A percentile compares a stretch with the other conserved stretches of the same genome.
Conservation (phyloP, 2,888 invertebrate species). For the Synergus laeviventris region DNA sequence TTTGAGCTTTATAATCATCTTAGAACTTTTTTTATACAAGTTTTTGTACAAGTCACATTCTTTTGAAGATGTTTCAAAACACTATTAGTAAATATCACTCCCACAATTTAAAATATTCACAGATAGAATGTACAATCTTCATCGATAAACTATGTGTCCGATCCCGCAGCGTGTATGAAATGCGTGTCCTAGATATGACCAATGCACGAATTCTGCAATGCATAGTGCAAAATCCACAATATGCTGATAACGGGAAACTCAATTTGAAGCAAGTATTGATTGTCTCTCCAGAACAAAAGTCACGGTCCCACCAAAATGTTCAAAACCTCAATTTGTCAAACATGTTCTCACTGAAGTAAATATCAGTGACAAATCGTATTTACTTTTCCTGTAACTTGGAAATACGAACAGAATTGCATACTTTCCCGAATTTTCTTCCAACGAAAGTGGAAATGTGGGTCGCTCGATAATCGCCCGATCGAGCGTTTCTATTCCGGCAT, state of each 20-base stretch:
- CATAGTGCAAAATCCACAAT: constrained; percentile 20
- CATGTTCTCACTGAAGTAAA: neutral
- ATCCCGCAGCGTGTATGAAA: constrained; percentile 5
- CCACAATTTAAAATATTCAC: neutral
- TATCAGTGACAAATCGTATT: neutral
- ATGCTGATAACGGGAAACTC: constrained; percentile 10
- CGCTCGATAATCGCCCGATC: constrained; percentile 68
- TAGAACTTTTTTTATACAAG: no score
- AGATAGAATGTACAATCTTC: constrained; percentile 5
- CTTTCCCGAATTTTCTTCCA: constrained; percentile 17
- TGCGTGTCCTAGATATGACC: constrained; percentile 23
- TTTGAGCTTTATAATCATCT: no score
- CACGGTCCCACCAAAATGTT: neutral
- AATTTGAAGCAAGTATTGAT: constrained; percentile 18
- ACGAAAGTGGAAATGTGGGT: constrained; percentile 61
- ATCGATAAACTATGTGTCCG: constrained; percentile 13
- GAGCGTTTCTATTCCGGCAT: constrained; percentile 64
- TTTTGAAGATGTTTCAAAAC: no score
- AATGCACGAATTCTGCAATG: neutral
- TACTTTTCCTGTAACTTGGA: neutral
- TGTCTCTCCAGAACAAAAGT: neutral
- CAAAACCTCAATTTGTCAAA: neutral
- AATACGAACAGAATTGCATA: neutral
- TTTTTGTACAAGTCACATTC: no score
- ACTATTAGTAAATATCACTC: no score